phyloP scores from a whole-genome alignment of 30 jellyfish, hydroid and myxozoan genomes.

The Pseudorhiza aurosa region DNA sequence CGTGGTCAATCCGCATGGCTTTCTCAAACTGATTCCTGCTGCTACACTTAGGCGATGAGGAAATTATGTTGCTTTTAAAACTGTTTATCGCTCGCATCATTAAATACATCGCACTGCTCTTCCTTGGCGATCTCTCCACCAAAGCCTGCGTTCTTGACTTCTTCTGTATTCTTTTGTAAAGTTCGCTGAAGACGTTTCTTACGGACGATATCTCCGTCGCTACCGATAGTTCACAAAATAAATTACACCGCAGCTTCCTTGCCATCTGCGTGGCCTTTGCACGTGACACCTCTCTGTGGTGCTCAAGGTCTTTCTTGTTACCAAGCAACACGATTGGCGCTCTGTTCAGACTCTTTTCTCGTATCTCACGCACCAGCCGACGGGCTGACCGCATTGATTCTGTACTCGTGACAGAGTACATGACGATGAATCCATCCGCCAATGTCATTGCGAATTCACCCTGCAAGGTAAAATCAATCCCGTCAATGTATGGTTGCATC shows the following conservation, averaged over 20 bases:
- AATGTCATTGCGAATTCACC: constrained; percentile 57
- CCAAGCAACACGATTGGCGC: constrained; percentile 70
- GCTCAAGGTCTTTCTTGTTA: constrained; percentile 65
- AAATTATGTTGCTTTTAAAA: constrained; percentile 34
- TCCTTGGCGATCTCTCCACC: constrained; percentile 34
- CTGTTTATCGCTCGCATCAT: constrained; percentile 53
- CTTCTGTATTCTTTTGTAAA: constrained; percentile 51
- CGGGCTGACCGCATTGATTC: constrained; percentile 59
- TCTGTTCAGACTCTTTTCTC: constrained; percentile 35
- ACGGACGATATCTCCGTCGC: constrained; percentile 81
- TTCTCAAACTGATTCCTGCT: constrained; percentile 25
- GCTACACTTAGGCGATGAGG: not conserved
- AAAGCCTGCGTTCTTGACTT: constrained; percentile 9
- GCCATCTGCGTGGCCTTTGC: constrained; percentile 63
- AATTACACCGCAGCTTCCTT: constrained; percentile 44
- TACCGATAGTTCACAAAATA: constrained; percentile 77
- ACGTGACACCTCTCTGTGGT: constrained; percentile 60
- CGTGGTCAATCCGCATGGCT: constrained; percentile 27
- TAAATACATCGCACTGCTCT: constrained; percentile 41
- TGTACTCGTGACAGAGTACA: constrained; percentile 59
- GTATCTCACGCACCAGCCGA: constrained; percentile 49
- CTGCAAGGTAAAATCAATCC: too few relatives aligned
- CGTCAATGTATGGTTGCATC: too few relatives aligned
- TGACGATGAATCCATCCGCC: constrained; percentile 70
- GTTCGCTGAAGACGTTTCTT: constrained; percentile 53